Percentiles rank a stretch among this genome's conserved stretches.
These are phyloP conservation scores for Brachionus manjavacas DNA, from an alignment of 1,140 invertebrate genomes.

Conservation along the genomic window DNA sequence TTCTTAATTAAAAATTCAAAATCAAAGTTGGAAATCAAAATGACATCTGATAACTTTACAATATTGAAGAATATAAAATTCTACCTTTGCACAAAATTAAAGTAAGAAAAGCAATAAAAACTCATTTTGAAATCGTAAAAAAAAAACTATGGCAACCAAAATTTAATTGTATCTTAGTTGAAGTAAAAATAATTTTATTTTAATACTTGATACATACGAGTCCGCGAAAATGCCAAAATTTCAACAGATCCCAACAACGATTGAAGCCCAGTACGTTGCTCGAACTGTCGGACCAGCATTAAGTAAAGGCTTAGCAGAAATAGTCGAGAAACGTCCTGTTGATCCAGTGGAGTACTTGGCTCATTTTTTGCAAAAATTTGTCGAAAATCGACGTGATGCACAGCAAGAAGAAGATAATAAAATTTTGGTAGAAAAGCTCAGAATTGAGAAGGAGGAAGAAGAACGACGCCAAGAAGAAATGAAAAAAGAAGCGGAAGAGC, in stretches of 20 bases:
- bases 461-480: not conserved
- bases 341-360: conserved; percentile 41
- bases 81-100: not conserved
- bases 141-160: not conserved
- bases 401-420: not conserved
- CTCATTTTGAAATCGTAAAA: not conserved
- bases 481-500: not conserved
- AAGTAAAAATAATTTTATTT: not conserved
- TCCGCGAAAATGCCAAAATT: conserved; percentile 23
- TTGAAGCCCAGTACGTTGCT: conserved; percentile 33
- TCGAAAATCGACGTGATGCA: conserved; percentile 1
- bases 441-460: conserved; percentile 38
- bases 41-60: too few relatives aligned
- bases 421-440: not conserved
- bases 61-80: too few relatives aligned
- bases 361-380: conserved; percentile 7
- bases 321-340: conserved; percentile 19
- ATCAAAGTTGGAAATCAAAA: too few relatives aligned
- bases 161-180: not conserved
- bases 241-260: conserved; percentile 14
- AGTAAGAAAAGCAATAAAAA: not conserved
- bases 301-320: conserved; percentile 29
- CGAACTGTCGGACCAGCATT: conserved; percentile 24
- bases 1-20: too few relatives aligned
- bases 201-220: not conserved